A percentile compares a stretch with the other conserved stretches of the same genome.
Conservation (phyloP, 2,888 invertebrate genomes). For the Tipula unca region DNA sequence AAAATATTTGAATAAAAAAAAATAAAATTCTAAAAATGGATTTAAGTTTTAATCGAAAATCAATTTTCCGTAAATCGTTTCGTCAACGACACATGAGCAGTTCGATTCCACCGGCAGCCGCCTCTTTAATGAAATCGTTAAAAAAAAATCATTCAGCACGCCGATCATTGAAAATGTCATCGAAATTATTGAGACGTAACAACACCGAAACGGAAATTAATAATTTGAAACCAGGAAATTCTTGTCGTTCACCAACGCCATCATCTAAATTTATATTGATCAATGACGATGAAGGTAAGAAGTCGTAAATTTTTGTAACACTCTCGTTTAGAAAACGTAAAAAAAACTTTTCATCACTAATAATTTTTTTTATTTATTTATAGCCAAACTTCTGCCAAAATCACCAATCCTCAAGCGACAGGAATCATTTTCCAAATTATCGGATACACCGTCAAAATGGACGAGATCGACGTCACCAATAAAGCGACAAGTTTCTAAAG, state of each 20-base stretch:
- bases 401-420: neutral
- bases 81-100: neutral
- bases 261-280: neutral
- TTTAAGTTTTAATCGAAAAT: neutral
- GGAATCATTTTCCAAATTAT: neutral
- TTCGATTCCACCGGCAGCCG: neutral
- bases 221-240: neutral
- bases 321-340: neutral
- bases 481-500: neutral
- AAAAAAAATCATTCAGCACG: neutral
- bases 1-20: neutral
- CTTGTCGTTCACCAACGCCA: neutral
- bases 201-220: neutral
- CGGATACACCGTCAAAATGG: neutral
- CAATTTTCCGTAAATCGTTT: conserved; percentile 16
- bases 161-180: neutral
- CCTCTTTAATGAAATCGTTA: neutral
- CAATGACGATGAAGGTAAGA: neutral
- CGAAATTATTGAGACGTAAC: neutral
- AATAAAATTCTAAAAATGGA: neutral
- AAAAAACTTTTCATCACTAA: neutral
- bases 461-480: neutral
- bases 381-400: neutral
- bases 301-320: neutral
- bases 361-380: neutral